A percentile compares a stretch with the other conserved stretches of the same genome.
phyloP scores from a whole-genome alignment of 2,888 invertebrate species.

The Opisthograptis luteolata region DNA sequence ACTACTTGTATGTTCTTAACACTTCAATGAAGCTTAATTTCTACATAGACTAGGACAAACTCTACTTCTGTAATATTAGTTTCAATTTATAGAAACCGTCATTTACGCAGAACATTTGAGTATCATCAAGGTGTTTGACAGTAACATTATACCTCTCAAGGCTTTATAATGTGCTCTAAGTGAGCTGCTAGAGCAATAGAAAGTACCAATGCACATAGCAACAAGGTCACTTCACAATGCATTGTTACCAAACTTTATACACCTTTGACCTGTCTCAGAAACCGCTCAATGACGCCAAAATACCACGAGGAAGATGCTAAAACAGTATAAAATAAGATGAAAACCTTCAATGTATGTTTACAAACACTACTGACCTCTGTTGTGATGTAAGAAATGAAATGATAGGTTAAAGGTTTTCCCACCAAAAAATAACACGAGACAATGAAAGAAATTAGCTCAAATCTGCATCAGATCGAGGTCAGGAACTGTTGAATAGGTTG shows the following conservation, averaged over 20 bases:
- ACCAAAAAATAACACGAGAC: constrained; percentile 62
- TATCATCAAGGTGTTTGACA: too few species aligned
- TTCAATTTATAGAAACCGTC: too few species aligned
- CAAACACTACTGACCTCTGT: constrained; percentile 79
- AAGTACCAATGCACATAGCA: constrained; percentile 50
- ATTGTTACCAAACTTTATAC: constrained; percentile 36
- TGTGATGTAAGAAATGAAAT: constrained; percentile 72
- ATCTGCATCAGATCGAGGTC: constrained; percentile 1
- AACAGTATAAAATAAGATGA: constrained; percentile 32
- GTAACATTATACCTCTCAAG: too few species aligned
- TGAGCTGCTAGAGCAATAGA: constrained; percentile 51
- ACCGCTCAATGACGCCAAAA: not conserved
- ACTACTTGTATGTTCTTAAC: too few species aligned
- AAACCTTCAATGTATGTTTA: constrained; percentile 70
- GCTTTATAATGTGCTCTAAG: too few species aligned
- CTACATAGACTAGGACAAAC: too few species aligned
- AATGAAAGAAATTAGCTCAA: constrained; percentile 8
- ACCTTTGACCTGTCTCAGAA: constrained; percentile 20
- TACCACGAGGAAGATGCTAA: constrained; percentile 8
- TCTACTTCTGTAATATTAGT: too few species aligned
- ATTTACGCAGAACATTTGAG: too few species aligned
- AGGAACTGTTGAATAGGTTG: constrained; percentile 12
- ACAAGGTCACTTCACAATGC: constrained; percentile 64
- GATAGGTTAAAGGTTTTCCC: constrained; percentile 80
- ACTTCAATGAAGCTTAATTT: too few species aligned